A percentile compares a stretch with the other conserved stretches of the same genome.
These are phyloP conservation scores for Bergia puertoricense DNA, from an alignment of 92 coral and sea anemone genomes.

Conservation along the genomic window DNA sequence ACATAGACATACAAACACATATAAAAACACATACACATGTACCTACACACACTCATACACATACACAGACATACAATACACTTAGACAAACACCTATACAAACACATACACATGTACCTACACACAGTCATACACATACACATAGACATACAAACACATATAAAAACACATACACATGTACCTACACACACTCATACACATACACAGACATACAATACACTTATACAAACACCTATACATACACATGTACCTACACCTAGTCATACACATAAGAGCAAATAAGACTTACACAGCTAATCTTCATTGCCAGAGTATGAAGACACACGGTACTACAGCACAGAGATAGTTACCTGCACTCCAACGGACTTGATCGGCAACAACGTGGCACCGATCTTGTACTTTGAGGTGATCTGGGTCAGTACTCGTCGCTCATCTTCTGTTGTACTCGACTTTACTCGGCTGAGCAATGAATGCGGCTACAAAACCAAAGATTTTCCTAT, in stretches of 20 bases:
- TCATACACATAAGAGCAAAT: background rate
- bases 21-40: too few relatives aligned
- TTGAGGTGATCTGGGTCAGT: slow-evolving; percentile 79
- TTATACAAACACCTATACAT: too few relatives aligned
- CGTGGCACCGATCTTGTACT: slow-evolving; percentile 79
- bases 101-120: background rate
- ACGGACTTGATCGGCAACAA: slow-evolving; percentile 95
- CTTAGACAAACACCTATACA: background rate
- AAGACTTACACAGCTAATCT: too few relatives aligned
- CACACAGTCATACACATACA: too few relatives aligned
- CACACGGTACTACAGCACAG: background rate
- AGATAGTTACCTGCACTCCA: slow-evolving; percentile 79
- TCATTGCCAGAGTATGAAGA: background rate
- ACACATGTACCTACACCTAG: background rate
- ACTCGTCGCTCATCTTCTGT: slow-evolving; percentile 78
- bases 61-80: too few relatives aligned
- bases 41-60: too few relatives aligned
- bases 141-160: too few relatives aligned
- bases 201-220: too few relatives aligned
- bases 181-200: background rate
- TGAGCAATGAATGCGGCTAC: slow-evolving; percentile 90
- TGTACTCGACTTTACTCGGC: slow-evolving; percentile 76
- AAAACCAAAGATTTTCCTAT: slow-evolving; percentile 13
- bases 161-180: background rate
- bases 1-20: too few relatives aligned